Evolutionary conservation across 1,140 invertebrate species (phyloP).

Genomic region (Bombus vancouverensis): DNA sequence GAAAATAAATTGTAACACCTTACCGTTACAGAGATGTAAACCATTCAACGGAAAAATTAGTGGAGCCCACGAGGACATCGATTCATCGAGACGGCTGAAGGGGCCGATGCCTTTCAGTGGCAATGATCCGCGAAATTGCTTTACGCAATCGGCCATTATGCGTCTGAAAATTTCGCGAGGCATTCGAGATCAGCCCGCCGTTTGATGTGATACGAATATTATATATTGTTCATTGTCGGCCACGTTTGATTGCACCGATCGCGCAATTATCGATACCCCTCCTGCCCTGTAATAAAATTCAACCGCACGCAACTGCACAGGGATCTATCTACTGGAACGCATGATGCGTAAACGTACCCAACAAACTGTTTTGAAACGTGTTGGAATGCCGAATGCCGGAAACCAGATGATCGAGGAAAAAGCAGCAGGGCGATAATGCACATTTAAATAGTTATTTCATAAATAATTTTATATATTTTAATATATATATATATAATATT

Average conservation of each 20-base stretch:
- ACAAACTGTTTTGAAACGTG: constrained; percentile 23
- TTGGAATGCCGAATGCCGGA: not conserved
- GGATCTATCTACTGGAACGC: not conserved
- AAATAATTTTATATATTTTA: too few relatives aligned
- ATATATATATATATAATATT: too few relatives aligned
- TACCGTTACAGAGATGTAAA: constrained; percentile 48
- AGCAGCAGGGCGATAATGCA: too few relatives aligned
- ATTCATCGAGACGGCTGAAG: constrained; percentile 29
- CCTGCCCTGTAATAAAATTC: constrained; percentile 57
- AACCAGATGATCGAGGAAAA: not conserved
- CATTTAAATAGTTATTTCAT: too few relatives aligned
- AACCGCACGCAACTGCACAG: constrained; percentile 31
- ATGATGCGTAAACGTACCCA: not conserved
- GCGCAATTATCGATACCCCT: constrained; percentile 59
- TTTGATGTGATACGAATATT: constrained; percentile 70
- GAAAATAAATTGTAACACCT: constrained; percentile 42
- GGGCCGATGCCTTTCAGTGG: constrained; percentile 57
- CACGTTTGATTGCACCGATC: constrained; percentile 65
- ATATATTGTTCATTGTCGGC: constrained; percentile 60
- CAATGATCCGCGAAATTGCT: constrained; percentile 74
- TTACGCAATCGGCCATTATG: constrained; percentile 72
- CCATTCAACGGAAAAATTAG: constrained; percentile 58
- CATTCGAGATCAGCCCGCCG: constrained; percentile 54
- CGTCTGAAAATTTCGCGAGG: constrained; percentile 67
- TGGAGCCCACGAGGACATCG: constrained; percentile 53